Base-by-base conservation (phyloP, 2,888 invertebrate genomes). In the Poecilobothrus nobilitatus region DNA sequence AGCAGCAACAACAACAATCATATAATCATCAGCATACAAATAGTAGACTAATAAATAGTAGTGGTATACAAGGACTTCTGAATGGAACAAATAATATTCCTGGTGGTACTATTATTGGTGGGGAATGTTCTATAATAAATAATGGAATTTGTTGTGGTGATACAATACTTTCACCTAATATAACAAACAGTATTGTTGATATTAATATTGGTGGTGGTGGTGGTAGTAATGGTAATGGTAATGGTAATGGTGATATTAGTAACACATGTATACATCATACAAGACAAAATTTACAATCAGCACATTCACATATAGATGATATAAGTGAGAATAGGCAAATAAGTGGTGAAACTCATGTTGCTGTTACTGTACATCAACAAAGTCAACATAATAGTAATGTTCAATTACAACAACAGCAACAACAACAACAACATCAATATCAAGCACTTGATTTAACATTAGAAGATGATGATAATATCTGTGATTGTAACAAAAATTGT, bases 291-390 rank as follows among this genome's bases (percentile, higher is more conserved):
- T 63, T 67, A 63, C 65, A 37, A 63, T 69, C 9, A 64, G 34
- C 27, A 20, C 70, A 72, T 68, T 70, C 71, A 53, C 70, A 66
- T 66, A 70, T 70, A 63, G 71, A 70, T 68, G 73, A 73, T 34
- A 71, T 71, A 70, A 73, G 72, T 68, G 72, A 71, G 68, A 68
- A 70, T 27, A 71, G 73, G 67, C 74, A 74, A 71, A 73, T 74
- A 68, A 74, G 74, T 70, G 74, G 74, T 63, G 74, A 74, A 69
- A 74, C 74, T 65, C 74, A 74, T 71, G 74, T 74, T 68, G 73
- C 74, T 34, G 74, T 74, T 20, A 74, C 74, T 27, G 74, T 74
- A 21, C 73, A 74, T 68, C 74, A 73, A 68, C 74, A 75, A 69
- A 72, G 73, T 69, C 76, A 75, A 64, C 75, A 75, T 70, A 70